A percentile compares a stretch with the other conserved stretches of the same genome.
Evolutionary conservation across 2,797 vertebrate species (phyloP).

Genomic region (Anomalospiza imberbis): DNA sequence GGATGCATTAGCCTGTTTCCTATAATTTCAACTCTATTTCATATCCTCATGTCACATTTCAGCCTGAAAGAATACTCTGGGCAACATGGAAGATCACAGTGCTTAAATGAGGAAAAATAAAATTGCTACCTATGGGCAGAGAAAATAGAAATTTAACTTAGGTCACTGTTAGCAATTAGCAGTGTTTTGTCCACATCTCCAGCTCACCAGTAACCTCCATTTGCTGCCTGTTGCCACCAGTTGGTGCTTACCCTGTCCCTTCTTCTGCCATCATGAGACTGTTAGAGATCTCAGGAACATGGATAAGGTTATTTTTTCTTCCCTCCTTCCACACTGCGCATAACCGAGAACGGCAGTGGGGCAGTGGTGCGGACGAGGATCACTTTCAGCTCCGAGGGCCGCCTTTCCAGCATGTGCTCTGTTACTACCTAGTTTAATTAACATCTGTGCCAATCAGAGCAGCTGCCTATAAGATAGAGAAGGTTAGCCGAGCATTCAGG

Average conservation of each 20-base stretch:
- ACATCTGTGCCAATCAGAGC: slow-evolving; percentile 66
- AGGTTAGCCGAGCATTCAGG: slow-evolving; percentile 49
- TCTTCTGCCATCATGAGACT: neutral
- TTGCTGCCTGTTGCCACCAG: neutral
- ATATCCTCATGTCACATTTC: neutral
- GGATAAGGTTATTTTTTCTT: neutral
- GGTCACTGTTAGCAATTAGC: neutral
- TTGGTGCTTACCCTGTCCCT: neutral
- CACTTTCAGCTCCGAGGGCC: neutral
- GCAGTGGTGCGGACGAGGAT: neutral
- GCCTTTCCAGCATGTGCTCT: neutral
- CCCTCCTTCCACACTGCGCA: neutral
- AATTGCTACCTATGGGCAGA: neutral
- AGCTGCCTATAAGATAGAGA: slow-evolving; percentile 55
- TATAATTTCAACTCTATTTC: neutral
- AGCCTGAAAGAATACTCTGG: neutral
- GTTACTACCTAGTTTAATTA: slow-evolving; percentile 63
- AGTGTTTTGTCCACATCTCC: rapidly evolving
- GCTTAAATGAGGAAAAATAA: neutral
- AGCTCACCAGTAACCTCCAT: rapidly evolving
- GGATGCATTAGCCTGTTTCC: neutral
- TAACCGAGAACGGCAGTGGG: neutral
- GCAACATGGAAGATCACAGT: neutral
- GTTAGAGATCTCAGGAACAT: neutral
- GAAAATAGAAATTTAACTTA: neutral